Evolutionary conservation across 2,113 vertebrate genomes (phyloP), one percentile per base, ranked within the genome.

Genomic region (Ctenodactylus gundi): DNA sequence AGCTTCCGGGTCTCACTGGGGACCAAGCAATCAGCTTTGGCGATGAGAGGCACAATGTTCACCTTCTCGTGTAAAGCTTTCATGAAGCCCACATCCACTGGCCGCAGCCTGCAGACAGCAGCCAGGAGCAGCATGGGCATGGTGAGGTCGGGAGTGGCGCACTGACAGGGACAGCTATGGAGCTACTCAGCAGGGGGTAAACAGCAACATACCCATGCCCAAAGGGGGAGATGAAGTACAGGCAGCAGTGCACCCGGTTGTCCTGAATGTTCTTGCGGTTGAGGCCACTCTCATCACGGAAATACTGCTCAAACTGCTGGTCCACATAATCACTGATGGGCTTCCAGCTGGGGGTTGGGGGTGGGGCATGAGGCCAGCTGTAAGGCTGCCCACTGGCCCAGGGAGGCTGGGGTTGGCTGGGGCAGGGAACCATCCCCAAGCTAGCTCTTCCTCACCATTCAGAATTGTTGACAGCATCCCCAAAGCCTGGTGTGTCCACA

Each of bases 251-350:
- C 87, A 99, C 99, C 25, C 99, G 96, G 98, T 99, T 99, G 98
- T 99, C 99, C 95, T 99, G 98, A 96, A 99, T 99, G 97, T 99
- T 99, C 98, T 99, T 99, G 75, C 99, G 98, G 98, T 99, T 99
- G 92, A 99, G 98, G 53, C 99, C 99, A 0, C 99, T 99, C 97
- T 99, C 99, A 4, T 99, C 99, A 11, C 99, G 99, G 98, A 99
- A 99, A 96, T 99, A 99, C 88, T 99, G 99, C 60, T 99, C 99
- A 93, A 99, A 99, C 98, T 99, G 99, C 98, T 99, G 99, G 97
- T 99, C 99, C 20, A 99, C 99, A 85, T 99, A 99, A 97, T 99
- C 99, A 0, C 99, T 99, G 98, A 99, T 99, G 11, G 99, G 98
- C 97, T 99, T 99, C 99, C 99, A 99, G 97, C 99, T 99, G 96